phyloP scores from a whole-genome alignment of 64 coral and sea anemone genomes.

The Montipora sp. region DNA sequence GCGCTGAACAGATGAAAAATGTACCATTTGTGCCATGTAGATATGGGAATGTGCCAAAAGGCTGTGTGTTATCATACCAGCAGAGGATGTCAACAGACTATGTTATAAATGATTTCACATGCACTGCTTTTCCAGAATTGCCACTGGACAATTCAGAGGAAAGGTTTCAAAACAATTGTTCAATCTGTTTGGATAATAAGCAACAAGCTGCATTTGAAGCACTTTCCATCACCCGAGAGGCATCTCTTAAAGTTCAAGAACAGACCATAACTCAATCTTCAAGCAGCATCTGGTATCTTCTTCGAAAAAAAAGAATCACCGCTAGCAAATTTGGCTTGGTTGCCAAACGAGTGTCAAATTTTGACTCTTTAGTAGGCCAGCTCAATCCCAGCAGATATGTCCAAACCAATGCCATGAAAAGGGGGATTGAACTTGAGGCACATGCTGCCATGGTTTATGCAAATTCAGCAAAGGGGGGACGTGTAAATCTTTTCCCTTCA shows the following conservation, averaged over 20 bases:
- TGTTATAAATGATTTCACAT: no score
- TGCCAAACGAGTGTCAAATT: slow-evolving; percentile 25
- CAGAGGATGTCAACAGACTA: no score
- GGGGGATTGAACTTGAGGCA: slow-evolving; percentile 44
- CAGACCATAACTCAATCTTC: slow-evolving; percentile 41
- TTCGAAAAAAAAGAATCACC: slow-evolving; percentile 52
- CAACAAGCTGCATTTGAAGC: slow-evolving; percentile 58
- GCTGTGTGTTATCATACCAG: no score
- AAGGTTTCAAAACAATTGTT: slow-evolving; percentile 17
- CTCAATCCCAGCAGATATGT: background rate
- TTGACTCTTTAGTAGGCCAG: slow-evolving; percentile 51
- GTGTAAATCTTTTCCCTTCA: slow-evolving; percentile 34
- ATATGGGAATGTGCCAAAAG: no score
- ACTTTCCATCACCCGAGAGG: slow-evolving; percentile 38
- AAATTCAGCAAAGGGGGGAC: background rate
- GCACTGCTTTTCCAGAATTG: no score
- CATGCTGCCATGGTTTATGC: slow-evolving; percentile 53
- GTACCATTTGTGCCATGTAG: no score
- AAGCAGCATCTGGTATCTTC: slow-evolving; percentile 42
- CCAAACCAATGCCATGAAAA: slow-evolving; percentile 51
- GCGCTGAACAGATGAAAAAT: no score
- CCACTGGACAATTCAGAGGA: no score
- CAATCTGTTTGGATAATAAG: slow-evolving; percentile 47
- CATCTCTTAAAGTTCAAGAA: slow-evolving; percentile 19
- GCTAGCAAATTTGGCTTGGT: slow-evolving; percentile 63